Base-by-base conservation (phyloP, 2,113 vertebrate species). In the Marcusenius ussheri region DNA sequence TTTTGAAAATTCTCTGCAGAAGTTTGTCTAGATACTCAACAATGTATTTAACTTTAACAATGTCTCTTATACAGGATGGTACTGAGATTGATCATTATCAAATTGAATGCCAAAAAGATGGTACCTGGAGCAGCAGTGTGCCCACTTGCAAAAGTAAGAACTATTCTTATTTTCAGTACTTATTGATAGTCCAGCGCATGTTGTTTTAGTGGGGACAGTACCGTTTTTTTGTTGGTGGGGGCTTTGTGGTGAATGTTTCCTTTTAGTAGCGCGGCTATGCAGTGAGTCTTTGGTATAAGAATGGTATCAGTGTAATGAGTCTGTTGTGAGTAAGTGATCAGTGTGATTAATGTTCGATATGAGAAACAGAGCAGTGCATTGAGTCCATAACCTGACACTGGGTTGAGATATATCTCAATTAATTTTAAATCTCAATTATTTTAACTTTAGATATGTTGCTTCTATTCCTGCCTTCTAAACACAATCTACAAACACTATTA, bases 81-180 rank as follows among this genome's bases (percentile, higher is more conserved):
- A 45, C 95, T 86, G 92, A 95, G 90, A 95, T 96, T 1, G 96
- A 97, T 49, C 96, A 96, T 1, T 96, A 96, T 89, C 97, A 99
- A 95, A 93, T 98, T 0, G 95, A 97, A 89, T 99, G 98, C 90
- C 95, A 93, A 91, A 96, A 96, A 91, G 95, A 98, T 0, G 98
- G 98, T 2, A 94, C 92, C 0, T 99, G 98, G 98, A 98, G 97
- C 94, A 96, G 96, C 93, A 89, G 84, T 35, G 93, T 97, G 70
- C 98, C 98, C 2, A 70, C 53, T 17, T 99, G 98, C 94, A 95
- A 97, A 94, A 95, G 98, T 99, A 97, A 98, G 97, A 91, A 50
- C 74, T 47, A 45, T 47, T 45, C 21, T 47, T 84, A 47, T 47
- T 46, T 47, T 84, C 45, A 46, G 83, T 13, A 70, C 62, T 70